A percentile compares a stretch with the other conserved stretches of the same genome.
These are phyloP conservation scores for Turritopsis rubra DNA, from an alignment of 30 jellyfish, hydroid and myxozoan genomes.

Conservation along the genomic window DNA sequence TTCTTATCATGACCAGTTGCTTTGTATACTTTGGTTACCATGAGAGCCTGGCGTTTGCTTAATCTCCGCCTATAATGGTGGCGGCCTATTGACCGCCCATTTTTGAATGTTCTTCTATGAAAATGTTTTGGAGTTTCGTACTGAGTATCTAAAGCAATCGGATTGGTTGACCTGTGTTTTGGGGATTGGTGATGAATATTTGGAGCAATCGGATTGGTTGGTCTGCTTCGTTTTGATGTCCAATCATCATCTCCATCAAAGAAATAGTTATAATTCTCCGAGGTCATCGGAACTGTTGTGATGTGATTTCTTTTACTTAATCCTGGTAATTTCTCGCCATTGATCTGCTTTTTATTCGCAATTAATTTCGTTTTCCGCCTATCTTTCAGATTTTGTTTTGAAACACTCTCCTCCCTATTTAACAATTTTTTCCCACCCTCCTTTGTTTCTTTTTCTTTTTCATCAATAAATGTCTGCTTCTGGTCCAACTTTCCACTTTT, in stretches of 20 bases:
- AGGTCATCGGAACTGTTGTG: background rate
- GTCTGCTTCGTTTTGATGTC: background rate
- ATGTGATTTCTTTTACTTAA: constrained; percentile 27
- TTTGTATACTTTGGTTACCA: background rate
- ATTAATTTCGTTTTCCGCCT: too few species aligned
- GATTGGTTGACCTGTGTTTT: too few species aligned
- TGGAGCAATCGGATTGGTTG: background rate
- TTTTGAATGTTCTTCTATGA: too few species aligned
- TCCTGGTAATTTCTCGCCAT: constrained; percentile 30
- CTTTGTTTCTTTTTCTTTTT: background rate
- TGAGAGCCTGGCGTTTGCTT: constrained; percentile 10
- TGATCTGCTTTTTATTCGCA: background rate
- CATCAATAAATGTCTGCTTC: background rate
- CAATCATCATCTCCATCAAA: background rate
- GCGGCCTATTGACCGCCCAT: background rate
- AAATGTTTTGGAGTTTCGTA: too few species aligned
- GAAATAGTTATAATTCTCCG: background rate
- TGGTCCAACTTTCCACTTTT: background rate
- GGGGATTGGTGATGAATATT: background rate
- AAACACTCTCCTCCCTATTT: background rate
- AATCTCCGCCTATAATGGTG: background rate
- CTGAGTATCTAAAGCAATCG: too few species aligned
- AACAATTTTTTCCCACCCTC: background rate
- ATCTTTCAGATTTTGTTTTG: background rate
- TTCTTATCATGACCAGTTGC: background rate